These are phyloP conservation scores for Xiphorhynchus elegans DNA, from an alignment of 2,113 vertebrate species.

Conservation along the genomic window DNA sequence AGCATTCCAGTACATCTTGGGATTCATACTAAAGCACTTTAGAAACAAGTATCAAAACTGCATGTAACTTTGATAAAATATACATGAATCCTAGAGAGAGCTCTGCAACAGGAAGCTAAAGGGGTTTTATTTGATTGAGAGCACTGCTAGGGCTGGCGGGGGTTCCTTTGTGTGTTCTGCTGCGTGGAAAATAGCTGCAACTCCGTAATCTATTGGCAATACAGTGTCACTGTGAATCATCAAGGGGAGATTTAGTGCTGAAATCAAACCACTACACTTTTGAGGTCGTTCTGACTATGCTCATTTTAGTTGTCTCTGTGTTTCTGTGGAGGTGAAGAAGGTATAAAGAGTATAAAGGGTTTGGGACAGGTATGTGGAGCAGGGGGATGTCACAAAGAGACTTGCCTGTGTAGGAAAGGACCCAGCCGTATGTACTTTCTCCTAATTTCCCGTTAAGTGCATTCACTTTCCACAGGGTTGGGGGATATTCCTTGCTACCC, in stretches of 20 bases:
- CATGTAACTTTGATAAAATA: slow-evolving; percentile 67
- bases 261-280: not conserved
- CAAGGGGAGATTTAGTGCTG: not conserved
- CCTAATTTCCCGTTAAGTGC: not conserved
- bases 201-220: slow-evolving; percentile 41
- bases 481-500: not conserved
- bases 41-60: slow-evolving; percentile 48
- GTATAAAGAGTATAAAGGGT: not conserved
- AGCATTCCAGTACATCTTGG: slow-evolving; percentile 25
- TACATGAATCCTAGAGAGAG: slow-evolving; percentile 53
- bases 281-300: not conserved
- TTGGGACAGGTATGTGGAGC: not conserved
- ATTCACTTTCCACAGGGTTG: not conserved
- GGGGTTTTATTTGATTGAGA: slow-evolving; percentile 51
- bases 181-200: slow-evolving; percentile 14
- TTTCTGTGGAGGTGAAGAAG: not conserved
- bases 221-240: not conserved
- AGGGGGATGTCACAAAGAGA: not conserved
- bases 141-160: not conserved
- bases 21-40: slow-evolving; percentile 45
- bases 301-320: not conserved
- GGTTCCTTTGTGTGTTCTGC: slow-evolving; percentile 37
- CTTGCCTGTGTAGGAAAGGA: not conserved
- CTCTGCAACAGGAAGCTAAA: slow-evolving; percentile 39
- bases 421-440: not conserved